A percentile compares a stretch with the other conserved stretches of the same genome.
Evolutionary conservation across 2,888 invertebrate genomes (phyloP).

Genomic region (Glyphotaelius pellucidus): DNA sequence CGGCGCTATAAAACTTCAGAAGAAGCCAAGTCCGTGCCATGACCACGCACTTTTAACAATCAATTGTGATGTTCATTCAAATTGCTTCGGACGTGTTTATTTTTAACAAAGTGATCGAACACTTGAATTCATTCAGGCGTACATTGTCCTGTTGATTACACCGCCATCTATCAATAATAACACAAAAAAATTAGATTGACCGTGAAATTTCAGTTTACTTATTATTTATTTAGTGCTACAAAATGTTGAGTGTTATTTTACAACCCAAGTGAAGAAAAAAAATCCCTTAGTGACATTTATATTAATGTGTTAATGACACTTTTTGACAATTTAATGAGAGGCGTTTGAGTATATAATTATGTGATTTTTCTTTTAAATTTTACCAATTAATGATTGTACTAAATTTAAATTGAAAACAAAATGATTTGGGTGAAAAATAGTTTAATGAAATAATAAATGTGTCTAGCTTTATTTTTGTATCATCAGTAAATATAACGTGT

Average conservation of each 20-base stretch:
- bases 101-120: conserved; percentile 51
- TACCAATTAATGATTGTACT: not conserved
- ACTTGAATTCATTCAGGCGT: conserved; percentile 49
- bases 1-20: conserved; percentile 80
- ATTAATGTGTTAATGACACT: not conserved
- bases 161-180: not conserved
- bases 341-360: not conserved
- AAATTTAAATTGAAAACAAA: not conserved
- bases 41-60: conserved; percentile 53
- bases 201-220: conserved; percentile 25
- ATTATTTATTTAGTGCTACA: not conserved
- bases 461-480: conserved; percentile 66
- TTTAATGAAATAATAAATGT: conserved; percentile 63
- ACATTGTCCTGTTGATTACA: not conserved
- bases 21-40: conserved; percentile 61
- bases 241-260: not conserved
- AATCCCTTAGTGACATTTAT: not conserved
- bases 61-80: conserved; percentile 59
- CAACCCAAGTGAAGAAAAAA: not conserved
- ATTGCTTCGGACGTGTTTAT: conserved; percentile 49
- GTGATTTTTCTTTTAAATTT: not conserved
- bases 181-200: not conserved
- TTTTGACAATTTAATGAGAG: conserved; percentile 15
- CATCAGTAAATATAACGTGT: conserved; percentile 63
- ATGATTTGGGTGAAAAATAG: conserved; percentile 46